Percentiles rank a stretch among this genome's conserved stretches.
These are phyloP conservation scores for Papilio dardanus DNA, from an alignment of 1,140 invertebrate genomes.

Conservation along the genomic window DNA sequence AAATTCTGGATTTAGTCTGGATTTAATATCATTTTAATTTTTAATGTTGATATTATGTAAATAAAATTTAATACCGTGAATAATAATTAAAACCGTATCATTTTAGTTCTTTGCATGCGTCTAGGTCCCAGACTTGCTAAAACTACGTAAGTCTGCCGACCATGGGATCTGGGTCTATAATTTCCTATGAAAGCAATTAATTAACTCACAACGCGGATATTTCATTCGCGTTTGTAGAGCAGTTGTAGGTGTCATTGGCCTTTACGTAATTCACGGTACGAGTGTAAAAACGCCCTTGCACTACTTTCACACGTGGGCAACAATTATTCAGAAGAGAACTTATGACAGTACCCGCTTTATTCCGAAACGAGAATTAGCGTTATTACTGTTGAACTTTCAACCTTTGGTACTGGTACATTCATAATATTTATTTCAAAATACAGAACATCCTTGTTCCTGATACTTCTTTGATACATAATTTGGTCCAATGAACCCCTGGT, in stretches of 20 bases:
- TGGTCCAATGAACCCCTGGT: no score
- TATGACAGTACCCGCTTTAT: not conserved
- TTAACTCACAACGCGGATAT: not conserved
- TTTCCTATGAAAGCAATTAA: not conserved
- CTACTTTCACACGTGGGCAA: not conserved
- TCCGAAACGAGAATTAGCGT: no score
- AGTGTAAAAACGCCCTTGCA: not conserved
- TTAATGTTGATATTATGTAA: not conserved
- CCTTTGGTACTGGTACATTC: no score
- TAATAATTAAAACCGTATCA: not conserved
- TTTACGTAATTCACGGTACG: slow-evolving; percentile 9
- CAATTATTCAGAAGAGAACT: not conserved
- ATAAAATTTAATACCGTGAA: not conserved
- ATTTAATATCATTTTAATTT: not conserved
- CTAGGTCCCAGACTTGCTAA: no score
- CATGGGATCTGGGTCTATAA: not conserved
- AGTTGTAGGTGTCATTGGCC: not conserved
- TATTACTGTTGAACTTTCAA: no score
- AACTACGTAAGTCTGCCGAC: no score
- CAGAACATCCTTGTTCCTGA: no score
- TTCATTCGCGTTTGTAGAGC: not conserved
- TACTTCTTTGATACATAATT: no score
- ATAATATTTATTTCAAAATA: no score
- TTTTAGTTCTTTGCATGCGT: no score
- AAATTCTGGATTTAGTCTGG: slow-evolving; percentile 24